These are phyloP conservation scores for Limenitis arthemis DNA, from an alignment of 2,888 invertebrate species.

Conservation along the genomic window DNA sequence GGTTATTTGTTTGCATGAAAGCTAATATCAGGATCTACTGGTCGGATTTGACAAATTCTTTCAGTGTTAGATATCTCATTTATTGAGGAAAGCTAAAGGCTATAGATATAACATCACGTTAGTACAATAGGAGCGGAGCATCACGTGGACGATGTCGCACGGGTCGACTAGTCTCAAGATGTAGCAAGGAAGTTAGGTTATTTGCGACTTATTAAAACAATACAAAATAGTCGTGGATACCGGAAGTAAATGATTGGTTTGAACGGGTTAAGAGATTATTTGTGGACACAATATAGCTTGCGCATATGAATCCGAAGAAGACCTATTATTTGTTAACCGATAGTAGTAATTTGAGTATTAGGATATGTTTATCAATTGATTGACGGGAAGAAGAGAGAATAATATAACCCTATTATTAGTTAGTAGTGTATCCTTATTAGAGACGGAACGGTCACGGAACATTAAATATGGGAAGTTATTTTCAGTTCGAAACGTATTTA, in stretches of 20 bases:
- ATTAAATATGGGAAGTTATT: neutral
- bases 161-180: no score
- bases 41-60: no score
- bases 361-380: neutral
- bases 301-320: neutral
- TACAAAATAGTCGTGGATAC: slow-evolving; percentile 20
- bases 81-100: no score
- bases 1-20: no score
- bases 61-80: no score
- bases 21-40: no score
- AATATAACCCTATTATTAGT: neutral
- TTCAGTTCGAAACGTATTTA: neutral
- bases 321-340: neutral
- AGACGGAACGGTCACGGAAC: neutral
- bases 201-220: slow-evolving; percentile 25
- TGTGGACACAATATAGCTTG: neutral
- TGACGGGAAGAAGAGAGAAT: no score
- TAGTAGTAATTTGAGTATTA: neutral
- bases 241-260: slow-evolving; percentile 18
- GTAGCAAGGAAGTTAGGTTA: no score
- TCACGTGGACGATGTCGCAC: no score
- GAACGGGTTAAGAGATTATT: slow-evolving; percentile 21
- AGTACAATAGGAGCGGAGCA: no score
- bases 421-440: neutral
- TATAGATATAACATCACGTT: no score